These are phyloP conservation scores for Rhinatrema bivittatum DNA, from an alignment of 2,797 vertebrate genomes.

Conservation along the genomic window DNA sequence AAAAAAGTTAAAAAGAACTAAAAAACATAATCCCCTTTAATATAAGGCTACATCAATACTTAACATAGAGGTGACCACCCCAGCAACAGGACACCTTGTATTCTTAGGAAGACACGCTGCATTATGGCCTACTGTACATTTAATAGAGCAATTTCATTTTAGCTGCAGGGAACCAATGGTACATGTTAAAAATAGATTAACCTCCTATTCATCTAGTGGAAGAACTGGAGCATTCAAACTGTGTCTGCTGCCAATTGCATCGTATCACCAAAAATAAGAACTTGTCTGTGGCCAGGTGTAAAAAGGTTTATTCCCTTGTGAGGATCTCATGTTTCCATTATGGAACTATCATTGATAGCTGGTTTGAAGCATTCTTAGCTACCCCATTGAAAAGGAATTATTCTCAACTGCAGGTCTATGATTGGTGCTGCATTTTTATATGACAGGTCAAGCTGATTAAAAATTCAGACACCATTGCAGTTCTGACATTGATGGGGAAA, in stretches of 20 bases:
- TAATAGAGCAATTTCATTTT: slow-evolving; percentile 18
- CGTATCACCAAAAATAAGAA: slow-evolving; percentile 29
- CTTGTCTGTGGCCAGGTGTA: slow-evolving; percentile 21
- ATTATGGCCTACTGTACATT: slow-evolving; percentile 4
- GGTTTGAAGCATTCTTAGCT: slow-evolving; percentile 41
- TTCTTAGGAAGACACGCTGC: slow-evolving; percentile 7
- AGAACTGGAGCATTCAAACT: slow-evolving; percentile 23
- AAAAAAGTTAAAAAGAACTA: slow-evolving; percentile 1
- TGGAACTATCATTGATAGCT: slow-evolving; percentile 39
- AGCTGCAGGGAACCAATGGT: slow-evolving; percentile 29
- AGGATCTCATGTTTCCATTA: slow-evolving; percentile 29
- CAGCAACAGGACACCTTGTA: background rate
- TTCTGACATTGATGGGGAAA: slow-evolving; percentile 26
- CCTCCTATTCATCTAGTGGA: slow-evolving; percentile 30
- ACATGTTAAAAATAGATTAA: slow-evolving; percentile 44
- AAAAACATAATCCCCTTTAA: no score
- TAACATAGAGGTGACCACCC: background rate
- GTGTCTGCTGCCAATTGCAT: slow-evolving; percentile 11
- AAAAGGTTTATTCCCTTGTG: slow-evolving; percentile 32
- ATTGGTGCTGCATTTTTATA: slow-evolving; percentile 54
- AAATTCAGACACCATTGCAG: slow-evolving; percentile 46
- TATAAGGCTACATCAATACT: background rate
- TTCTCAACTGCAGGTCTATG: slow-evolving; percentile 59
- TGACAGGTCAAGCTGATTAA: slow-evolving; percentile 51
- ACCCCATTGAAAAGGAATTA: slow-evolving; percentile 62